Percentiles rank a stretch among this genome's conserved stretches.
These are phyloP conservation scores for Synergus japonicus DNA, from an alignment of 2,888 invertebrate species.

Conservation along the genomic window DNA sequence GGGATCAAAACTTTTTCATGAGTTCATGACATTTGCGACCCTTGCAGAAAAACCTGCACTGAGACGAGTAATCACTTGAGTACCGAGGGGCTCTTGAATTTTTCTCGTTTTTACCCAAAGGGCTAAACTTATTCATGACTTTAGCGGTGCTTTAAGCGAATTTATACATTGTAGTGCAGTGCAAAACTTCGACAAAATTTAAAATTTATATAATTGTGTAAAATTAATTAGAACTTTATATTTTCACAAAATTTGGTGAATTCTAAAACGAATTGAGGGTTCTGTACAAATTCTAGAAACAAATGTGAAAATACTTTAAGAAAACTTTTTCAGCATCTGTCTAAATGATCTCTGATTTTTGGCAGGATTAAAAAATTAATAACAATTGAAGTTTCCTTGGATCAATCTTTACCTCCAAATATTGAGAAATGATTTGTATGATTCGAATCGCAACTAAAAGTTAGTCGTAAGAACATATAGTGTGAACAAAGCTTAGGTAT, in stretches of 20 bases:
- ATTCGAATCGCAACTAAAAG: neutral
- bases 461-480: slow-evolving; percentile 9
- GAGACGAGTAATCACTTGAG: slow-evolving; percentile 4
- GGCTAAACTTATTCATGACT: neutral
- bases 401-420: neutral
- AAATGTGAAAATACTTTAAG: too few relatives aligned
- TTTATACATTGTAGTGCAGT: neutral
- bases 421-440: neutral
- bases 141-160: neutral
- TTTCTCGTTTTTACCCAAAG: slow-evolving; percentile 14
- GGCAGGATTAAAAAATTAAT: too few relatives aligned
- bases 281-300: too few relatives aligned
- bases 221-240: neutral
- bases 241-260: too few relatives aligned
- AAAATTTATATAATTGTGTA: neutral
- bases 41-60: slow-evolving; percentile 40
- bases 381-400: neutral
- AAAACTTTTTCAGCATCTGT: too few relatives aligned
- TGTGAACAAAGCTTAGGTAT: slow-evolving; percentile 65
- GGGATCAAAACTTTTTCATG: slow-evolving; percentile 63
- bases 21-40: slow-evolving; percentile 58
- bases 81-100: neutral
- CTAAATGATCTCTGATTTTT: too few relatives aligned
- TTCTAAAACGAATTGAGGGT: too few relatives aligned
- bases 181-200: neutral